Evolutionary conservation across 2,888 invertebrate genomes (phyloP).

Genomic region (Trisateles emortualis): DNA sequence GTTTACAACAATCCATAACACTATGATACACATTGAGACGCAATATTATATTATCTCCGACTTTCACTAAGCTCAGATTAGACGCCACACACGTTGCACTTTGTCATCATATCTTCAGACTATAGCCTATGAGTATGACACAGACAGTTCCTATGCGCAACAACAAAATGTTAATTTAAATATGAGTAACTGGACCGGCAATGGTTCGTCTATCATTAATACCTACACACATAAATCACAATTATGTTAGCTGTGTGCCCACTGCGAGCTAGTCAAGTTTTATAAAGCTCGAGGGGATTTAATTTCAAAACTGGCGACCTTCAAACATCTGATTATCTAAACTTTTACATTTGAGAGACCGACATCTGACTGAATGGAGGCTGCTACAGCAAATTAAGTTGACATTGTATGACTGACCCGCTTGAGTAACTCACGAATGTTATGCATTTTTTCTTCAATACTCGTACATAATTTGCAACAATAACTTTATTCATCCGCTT

Average conservation of each 20-base stretch:
- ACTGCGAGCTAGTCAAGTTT: conserved; percentile 50
- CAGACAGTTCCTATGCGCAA: background rate
- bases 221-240: conserved; percentile 45
- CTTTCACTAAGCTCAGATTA: conserved; percentile 9
- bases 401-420: conserved; percentile 62
- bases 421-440: conserved; percentile 55
- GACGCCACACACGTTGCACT: background rate
- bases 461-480: conserved; percentile 40
- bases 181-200: conserved; percentile 4
- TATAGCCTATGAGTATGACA: background rate
- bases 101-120: background rate
- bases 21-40: conserved; percentile 9
- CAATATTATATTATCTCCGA: conserved; percentile 10
- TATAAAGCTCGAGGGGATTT: conserved; percentile 71
- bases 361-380: conserved; percentile 63
- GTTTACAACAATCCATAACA: conserved; percentile 35
- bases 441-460: conserved; percentile 49
- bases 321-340: conserved; percentile 75
- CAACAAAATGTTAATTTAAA: background rate
- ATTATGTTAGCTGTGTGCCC: conserved; percentile 34
- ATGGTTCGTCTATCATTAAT: conserved; percentile 19
- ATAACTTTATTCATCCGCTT: conserved; percentile 23
- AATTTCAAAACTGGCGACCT: conserved; percentile 75
- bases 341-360: conserved; percentile 74
- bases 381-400: conserved; percentile 64